phyloP scores from a whole-genome alignment of 2,888 invertebrate genomes.

The Erebia aethiops region DNA sequence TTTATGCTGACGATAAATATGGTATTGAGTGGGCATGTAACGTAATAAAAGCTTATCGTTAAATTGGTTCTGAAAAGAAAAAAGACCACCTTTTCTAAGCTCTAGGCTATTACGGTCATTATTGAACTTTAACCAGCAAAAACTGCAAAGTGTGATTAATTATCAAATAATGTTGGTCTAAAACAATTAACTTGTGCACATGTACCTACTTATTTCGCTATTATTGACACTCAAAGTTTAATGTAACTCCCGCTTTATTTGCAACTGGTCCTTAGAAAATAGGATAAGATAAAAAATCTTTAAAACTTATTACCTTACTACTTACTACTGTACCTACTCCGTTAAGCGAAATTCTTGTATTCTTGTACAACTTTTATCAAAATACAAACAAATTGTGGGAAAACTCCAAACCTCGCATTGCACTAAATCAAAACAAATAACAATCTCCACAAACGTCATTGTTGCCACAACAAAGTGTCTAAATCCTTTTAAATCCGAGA shows the following conservation, averaged over 20 bases:
- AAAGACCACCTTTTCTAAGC: too few species aligned
- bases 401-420: constrained; percentile 47
- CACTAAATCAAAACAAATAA: constrained; percentile 78
- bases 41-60: not conserved
- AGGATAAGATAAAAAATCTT: too few species aligned
- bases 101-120: too few species aligned
- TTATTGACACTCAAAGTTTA: too few species aligned
- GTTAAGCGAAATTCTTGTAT: too few species aligned
- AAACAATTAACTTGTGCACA: not conserved
- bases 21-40: not conserved
- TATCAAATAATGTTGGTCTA: not conserved
- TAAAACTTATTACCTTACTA: too few species aligned
- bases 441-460: constrained; percentile 73
- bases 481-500: constrained; percentile 82
- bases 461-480: constrained; percentile 82
- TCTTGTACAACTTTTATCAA: not conserved
- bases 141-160: too few species aligned
- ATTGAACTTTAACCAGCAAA: too few species aligned
- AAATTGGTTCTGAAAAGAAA: too few species aligned
- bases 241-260: too few species aligned
- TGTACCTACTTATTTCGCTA: not conserved
- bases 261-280: too few species aligned
- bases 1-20: constrained; percentile 20
- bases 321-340: too few species aligned
- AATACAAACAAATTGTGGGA: constrained; percentile 57